A percentile compares a stretch with the other conserved stretches of the same genome.
phyloP scores from a whole-genome alignment of 1,140 invertebrate species.

The Bradynema listronoti region DNA sequence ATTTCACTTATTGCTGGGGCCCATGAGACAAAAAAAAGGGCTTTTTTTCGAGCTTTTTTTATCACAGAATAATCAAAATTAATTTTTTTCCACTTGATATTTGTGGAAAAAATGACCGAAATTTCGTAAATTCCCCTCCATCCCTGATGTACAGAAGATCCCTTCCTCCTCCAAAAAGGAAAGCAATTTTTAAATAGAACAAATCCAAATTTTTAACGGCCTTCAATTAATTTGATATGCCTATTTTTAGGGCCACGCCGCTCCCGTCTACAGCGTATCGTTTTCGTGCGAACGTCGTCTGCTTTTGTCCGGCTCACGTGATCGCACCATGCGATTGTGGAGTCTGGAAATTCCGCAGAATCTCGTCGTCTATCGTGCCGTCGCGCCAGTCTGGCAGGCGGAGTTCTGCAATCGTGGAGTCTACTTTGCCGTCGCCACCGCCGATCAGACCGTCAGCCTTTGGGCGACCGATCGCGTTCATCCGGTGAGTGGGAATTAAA shows the following conservation, averaged over 20 bases:
- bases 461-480: slow-evolving; percentile 92
- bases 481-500: slow-evolving; percentile 76
- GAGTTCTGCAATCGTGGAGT: slow-evolving; percentile 74
- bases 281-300: slow-evolving; percentile 84
- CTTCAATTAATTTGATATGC: no score
- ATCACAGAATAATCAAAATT: no score
- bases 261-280: slow-evolving; percentile 78
- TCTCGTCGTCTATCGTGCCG: slow-evolving; percentile 70
- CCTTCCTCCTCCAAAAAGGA: no score
- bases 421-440: slow-evolving; percentile 86
- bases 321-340: slow-evolving; percentile 87
- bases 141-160: no score
- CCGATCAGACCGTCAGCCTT: slow-evolving; percentile 83
- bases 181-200: no score
- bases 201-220: no score
- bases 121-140: no score
- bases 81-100: no score
- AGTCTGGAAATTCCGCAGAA: slow-evolving; percentile 91
- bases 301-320: slow-evolving; percentile 83
- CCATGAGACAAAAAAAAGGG: no score
- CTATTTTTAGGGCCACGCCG: slow-evolving; percentile 77
- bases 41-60: no score
- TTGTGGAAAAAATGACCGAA: no score
- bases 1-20: no score
- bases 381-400: slow-evolving; percentile 32